These are phyloP conservation scores for Maniola hyperantus DNA, from an alignment of 2,888 invertebrate species.

Conservation along the genomic window DNA sequence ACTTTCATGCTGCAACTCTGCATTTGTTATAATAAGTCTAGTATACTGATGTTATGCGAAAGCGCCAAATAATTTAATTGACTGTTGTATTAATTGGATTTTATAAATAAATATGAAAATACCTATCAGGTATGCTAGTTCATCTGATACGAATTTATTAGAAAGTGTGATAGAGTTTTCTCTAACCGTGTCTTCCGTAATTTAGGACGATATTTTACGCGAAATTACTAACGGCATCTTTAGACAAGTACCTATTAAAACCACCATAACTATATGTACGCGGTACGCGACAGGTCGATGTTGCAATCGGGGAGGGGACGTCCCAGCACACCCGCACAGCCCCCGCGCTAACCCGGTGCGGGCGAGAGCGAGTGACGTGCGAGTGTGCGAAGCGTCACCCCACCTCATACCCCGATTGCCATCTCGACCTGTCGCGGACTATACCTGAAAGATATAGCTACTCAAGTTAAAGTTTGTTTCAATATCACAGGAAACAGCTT, in stretches of 20 bases:
- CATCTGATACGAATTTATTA: neutral
- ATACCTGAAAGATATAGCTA: neutral
- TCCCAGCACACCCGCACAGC: no score
- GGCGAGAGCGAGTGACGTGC: no score
- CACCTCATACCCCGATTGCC: no score
- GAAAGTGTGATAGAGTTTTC: conserved; percentile 6
- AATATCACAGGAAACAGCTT: neutral
- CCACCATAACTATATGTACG: neutral
- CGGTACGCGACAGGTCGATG: no score
- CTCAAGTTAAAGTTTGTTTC: neutral
- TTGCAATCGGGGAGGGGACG: no score
- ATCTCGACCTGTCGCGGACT: no score
- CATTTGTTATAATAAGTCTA: no score
- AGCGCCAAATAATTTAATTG: neutral
- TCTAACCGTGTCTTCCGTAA: neutral
- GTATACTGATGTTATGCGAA: no score
- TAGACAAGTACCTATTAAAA: neutral
- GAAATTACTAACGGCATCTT: neutral
- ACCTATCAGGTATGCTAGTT: neutral
- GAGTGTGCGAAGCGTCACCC: no score
- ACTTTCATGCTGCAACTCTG: no score
- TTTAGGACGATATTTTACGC: conserved; percentile 3
- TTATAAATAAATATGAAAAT: neutral
- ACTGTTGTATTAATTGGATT: neutral
- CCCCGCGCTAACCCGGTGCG: no score